Percentiles rank a stretch among this genome's conserved stretches.
These are phyloP conservation scores for Nannospalax galili DNA, from an alignment of 2,113 vertebrate species.

Conservation along the genomic window DNA sequence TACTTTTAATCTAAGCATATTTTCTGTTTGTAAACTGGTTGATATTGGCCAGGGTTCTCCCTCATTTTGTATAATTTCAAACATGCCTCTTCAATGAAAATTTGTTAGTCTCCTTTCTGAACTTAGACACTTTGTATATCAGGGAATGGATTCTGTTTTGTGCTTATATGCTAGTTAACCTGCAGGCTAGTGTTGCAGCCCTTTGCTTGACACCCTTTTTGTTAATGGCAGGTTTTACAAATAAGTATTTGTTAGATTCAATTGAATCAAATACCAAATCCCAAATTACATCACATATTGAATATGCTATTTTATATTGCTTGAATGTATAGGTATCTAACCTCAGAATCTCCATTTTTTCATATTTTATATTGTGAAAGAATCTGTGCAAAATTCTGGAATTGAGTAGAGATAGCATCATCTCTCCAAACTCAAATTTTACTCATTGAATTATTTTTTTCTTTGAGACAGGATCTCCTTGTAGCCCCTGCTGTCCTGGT, in stretches of 20 bases:
- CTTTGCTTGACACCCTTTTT: background rate
- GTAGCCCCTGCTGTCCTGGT: too few relatives aligned
- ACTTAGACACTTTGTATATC: background rate
- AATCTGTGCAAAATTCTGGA: background rate
- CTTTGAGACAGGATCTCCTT: too few relatives aligned
- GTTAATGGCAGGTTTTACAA: background rate
- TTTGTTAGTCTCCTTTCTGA: constrained; percentile 2
- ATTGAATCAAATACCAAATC: background rate
- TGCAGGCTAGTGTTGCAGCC: background rate
- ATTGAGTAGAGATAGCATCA: background rate
- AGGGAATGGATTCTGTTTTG: background rate
- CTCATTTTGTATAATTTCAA: background rate
- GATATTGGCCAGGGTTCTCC: background rate
- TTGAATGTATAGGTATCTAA: background rate
- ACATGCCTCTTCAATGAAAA: background rate
- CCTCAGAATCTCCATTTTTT: constrained; percentile 10
- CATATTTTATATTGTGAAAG: background rate
- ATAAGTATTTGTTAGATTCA: constrained; percentile 34
- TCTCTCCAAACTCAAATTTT: background rate
- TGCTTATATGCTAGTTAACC: background rate
- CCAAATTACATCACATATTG: background rate
- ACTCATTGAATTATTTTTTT: background rate
- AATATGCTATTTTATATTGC: background rate
- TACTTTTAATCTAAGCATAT: constrained; percentile 26
- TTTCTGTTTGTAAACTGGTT: constrained; percentile 5